Percentiles rank a stretch among this genome's conserved stretches.
These are phyloP conservation scores for Chionoecetes opilio DNA, from an alignment of 1,140 invertebrate genomes.

Conservation along the genomic window DNA sequence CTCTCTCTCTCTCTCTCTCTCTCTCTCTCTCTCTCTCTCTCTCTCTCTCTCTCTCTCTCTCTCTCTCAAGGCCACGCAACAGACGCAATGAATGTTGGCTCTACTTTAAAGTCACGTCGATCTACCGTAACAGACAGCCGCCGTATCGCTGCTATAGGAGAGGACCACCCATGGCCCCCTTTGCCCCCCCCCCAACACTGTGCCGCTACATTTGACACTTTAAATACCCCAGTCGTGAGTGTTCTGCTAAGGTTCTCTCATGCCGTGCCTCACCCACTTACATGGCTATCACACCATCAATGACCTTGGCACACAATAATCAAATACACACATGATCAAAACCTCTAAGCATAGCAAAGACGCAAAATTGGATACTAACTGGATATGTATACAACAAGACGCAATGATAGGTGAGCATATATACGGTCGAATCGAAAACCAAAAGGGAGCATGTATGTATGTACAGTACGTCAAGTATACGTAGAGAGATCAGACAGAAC, in stretches of 20 bases:
- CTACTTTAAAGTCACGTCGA: background rate
- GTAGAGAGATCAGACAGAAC: too few species aligned
- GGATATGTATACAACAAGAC: too few species aligned
- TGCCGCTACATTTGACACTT: background rate
- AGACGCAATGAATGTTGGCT: slow-evolving; percentile 2
- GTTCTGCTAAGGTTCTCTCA: background rate
- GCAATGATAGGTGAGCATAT: too few species aligned
- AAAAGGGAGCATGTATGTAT: too few species aligned
- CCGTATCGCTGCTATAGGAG: background rate
- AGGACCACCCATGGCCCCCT: background rate
- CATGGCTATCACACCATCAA: background rate
- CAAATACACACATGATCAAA: too few species aligned
- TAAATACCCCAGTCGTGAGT: background rate
- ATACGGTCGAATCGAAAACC: too few species aligned
- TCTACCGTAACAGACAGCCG: background rate
- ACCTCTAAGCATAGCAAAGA: too few species aligned
- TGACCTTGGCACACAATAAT: background rate
- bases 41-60: slow-evolving; percentile 30
- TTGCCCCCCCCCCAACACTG: background rate
- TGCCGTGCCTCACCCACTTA: background rate
- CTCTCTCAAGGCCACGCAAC: background rate
- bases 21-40: slow-evolving; percentile 39
- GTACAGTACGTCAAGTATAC: too few species aligned
- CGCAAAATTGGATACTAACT: too few species aligned
- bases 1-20: slow-evolving; percentile 59